Evolutionary conservation across 2,113 vertebrate species (phyloP).

Genomic region (Serinus canaria): DNA sequence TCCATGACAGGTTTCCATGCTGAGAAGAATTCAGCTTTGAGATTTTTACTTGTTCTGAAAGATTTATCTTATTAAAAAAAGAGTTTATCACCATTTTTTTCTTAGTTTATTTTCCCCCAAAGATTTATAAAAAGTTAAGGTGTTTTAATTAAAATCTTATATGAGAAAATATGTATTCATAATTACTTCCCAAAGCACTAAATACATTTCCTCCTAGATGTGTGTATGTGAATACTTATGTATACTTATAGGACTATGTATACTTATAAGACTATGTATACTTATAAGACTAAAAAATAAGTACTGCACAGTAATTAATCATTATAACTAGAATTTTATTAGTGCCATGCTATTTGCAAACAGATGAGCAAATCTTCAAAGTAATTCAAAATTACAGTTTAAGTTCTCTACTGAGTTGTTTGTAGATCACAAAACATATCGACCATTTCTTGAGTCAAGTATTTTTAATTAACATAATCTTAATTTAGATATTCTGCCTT

Average conservation of each 20-base stretch:
- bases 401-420: not conserved
- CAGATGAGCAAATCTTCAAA: not conserved
- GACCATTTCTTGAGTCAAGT: not conserved
- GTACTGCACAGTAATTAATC: not conserved
- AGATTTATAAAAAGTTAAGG: not conserved
- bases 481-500: not conserved
- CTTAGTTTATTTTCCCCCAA: not conserved
- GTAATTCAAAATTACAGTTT: not conserved
- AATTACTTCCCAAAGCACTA: conserved; percentile 15
- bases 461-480: not conserved
- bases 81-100: not conserved
- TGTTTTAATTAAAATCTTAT: not conserved
- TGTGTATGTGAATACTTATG: not conserved
- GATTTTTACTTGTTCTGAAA: not conserved
- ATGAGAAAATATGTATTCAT: not conserved
- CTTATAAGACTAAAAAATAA: not conserved
- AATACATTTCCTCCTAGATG: not conserved
- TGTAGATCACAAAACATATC: not conserved
- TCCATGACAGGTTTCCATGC: not conserved
- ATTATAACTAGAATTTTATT: not conserved
- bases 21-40: not conserved
- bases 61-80: not conserved
- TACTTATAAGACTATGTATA: not conserved
- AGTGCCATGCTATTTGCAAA: not conserved
- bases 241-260: not conserved